Evolutionary conservation across 2,888 invertebrate species (phyloP), one percentile per base, ranked within the genome.

Genomic region (Heliconius cydno): DNA sequence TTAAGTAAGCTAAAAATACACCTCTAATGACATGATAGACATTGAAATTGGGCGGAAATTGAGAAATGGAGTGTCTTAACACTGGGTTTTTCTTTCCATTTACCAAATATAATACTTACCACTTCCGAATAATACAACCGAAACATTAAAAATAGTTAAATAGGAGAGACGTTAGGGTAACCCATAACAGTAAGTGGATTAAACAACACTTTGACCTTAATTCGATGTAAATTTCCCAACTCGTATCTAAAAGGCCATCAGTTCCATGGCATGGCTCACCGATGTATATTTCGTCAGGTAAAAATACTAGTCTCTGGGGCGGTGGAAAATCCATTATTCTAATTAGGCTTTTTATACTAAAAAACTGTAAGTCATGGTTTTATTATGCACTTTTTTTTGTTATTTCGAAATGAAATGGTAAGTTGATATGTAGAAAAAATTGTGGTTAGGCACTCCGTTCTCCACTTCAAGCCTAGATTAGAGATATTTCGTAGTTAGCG

Each of bases 201-300:
- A 85, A 83, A 83, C 84, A 84, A 81, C 77, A 13, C 52, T 79
- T 30, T 84, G 85, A 83, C 86, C 86, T 85, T 85, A 86, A 86
- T 86, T 84, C 82, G 80, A 84, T 84, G 83, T 70, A 79, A 79
- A 79, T 79, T 79, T 75, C 60, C 78, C 80, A 82, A 82, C 52
- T 19, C 79, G 68, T 79, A 79, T 79, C 79, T 68, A 63, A 46
- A 79, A 63, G 46, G 68, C 75, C 79, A 79, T 79, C 79, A 66
- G 70, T 10, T 63, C n/a, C 57, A 75, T 60, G 63, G 25, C 63
- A 65, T 65, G 68, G 57, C 15, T 63, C 63, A 73, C n/a, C 52
- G 46, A 73, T 57, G 74, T 74, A 41, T 75, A 79, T 79, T 79
- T 79, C 79, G 75, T 75, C 75, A 79, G 79, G 79, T 63, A 60